phyloP scores from a whole-genome alignment of 1,140 invertebrate species.

The Conus ventricosus region DNA sequence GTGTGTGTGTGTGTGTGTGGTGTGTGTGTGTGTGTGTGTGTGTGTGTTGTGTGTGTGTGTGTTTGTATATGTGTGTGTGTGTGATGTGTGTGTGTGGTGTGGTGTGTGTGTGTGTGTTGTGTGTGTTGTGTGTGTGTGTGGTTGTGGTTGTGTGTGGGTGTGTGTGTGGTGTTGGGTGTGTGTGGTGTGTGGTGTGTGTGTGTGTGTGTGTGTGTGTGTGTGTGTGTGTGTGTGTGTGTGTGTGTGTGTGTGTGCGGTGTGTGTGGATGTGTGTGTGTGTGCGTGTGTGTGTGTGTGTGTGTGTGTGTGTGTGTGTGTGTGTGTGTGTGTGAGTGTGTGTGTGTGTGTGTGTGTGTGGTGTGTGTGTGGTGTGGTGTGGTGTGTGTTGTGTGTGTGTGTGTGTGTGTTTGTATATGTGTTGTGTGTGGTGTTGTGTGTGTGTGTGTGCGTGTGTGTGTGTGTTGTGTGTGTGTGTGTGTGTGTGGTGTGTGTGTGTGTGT shows the following conservation, averaged over 20 bases:
- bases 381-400: constrained; percentile 46
- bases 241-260: constrained; percentile 50
- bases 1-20: too few species aligned
- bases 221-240: constrained; percentile 50
- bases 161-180: constrained; percentile 48
- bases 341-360: constrained; percentile 49
- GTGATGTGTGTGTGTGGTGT: too few species aligned
- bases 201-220: constrained; percentile 50
- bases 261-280: constrained; percentile 48
- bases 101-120: constrained; percentile 5
- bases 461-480: neutral
- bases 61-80: too few species aligned
- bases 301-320: constrained; percentile 50
- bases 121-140: constrained; percentile 41
- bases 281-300: constrained; percentile 47
- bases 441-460: neutral
- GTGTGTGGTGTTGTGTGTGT: neutral
- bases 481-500: neutral
- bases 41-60: too few species aligned
- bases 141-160: constrained; percentile 45
- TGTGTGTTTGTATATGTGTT: constrained; percentile 43
- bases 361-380: too few species aligned
- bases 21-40: too few species aligned
- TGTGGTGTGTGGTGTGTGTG: constrained; percentile 51
- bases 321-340: constrained; percentile 50